A percentile compares a stretch with the other conserved stretches of the same genome.
phyloP scores from a whole-genome alignment of 2,888 invertebrate species.

The Oligia fasciuncula region DNA sequence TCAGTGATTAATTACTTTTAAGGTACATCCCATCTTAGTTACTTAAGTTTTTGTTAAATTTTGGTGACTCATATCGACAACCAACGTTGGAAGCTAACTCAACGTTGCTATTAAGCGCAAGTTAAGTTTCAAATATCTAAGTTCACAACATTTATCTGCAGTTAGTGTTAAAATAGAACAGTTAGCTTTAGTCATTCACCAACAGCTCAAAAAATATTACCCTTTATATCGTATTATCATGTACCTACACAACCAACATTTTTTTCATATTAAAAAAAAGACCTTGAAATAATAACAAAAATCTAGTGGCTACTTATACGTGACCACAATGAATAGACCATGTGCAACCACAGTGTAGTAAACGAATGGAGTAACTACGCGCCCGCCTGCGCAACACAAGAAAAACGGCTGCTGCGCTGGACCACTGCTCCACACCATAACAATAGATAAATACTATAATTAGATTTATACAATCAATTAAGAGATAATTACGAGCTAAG shows the following conservation, averaged over 20 bases:
- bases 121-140: background rate
- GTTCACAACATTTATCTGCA: background rate
- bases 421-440: background rate
- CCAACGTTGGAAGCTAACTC: background rate
- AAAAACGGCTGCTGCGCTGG: background rate
- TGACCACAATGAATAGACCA: conserved; percentile 68
- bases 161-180: background rate
- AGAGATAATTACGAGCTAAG: background rate
- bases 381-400: too few relatives aligned
- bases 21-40: background rate
- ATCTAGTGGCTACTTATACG: conserved; percentile 66
- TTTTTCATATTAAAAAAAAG: conserved; percentile 18
- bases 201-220: background rate
- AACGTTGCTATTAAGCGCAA: background rate
- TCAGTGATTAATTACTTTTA: conserved; percentile 21
- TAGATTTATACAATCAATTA: background rate
- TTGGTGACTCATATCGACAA: conserved; percentile 3
- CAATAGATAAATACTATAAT: background rate
- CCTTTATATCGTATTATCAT: conserved; percentile 10
- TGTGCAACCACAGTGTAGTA: conserved; percentile 17
- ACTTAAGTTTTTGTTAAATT: background rate
- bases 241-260: background rate
- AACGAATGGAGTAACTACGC: conserved; percentile 21
- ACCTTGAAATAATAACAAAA: conserved; percentile 50
- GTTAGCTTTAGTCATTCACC: background rate